These are phyloP conservation scores for Formicarius rufipectus DNA, from an alignment of 2,113 vertebrate species.

Conservation along the genomic window DNA sequence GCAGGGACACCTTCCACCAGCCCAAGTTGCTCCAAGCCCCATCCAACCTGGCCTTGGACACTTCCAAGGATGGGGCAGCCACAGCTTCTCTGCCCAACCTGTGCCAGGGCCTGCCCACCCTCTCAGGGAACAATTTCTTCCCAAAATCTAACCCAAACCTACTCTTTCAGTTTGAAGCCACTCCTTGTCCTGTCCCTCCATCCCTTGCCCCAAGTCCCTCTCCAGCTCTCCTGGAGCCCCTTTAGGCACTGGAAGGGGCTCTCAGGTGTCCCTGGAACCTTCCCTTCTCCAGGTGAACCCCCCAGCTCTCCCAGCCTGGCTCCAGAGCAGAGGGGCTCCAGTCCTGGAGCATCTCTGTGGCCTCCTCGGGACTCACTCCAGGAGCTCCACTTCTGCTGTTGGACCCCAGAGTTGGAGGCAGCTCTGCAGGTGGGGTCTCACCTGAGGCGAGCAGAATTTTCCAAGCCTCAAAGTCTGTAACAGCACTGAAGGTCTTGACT, in stretches of 20 bases:
- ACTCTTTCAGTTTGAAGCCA: neutral
- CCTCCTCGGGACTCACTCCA: neutral
- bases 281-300: neutral
- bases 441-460: neutral
- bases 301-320: neutral
- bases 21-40: neutral
- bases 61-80: neutral
- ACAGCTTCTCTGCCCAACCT: neutral
- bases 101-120: rapidly evolving
- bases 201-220: neutral
- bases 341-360: neutral
- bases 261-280: neutral
- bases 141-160: neutral
- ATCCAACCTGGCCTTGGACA: neutral
- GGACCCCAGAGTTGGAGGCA: neutral
- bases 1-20: neutral
- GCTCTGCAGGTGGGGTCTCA: neutral
- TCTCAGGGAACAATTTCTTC: neutral
- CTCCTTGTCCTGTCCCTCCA: neutral
- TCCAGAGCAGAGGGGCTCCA: neutral
- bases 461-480: rapidly evolving
- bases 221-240: neutral
- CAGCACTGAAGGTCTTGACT: neutral
- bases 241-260: neutral
- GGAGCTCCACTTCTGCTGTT: neutral